phyloP scores from a whole-genome alignment of 2,113 vertebrate genomes.

The Vimba vimba region DNA sequence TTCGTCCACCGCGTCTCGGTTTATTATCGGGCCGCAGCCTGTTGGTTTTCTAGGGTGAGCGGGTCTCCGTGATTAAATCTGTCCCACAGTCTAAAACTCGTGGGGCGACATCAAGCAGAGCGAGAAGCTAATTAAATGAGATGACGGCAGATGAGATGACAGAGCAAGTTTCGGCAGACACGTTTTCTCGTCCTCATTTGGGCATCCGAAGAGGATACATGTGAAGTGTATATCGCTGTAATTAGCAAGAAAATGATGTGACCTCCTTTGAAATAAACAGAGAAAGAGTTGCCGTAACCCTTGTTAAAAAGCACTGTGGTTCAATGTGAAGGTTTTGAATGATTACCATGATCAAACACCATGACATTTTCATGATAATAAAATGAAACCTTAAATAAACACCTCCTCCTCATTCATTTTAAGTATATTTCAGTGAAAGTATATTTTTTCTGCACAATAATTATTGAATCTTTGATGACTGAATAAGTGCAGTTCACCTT shows the following conservation, averaged over 20 bases:
- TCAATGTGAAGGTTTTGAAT: not conserved
- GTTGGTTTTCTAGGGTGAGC: slow-evolving; percentile 32
- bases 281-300: not conserved
- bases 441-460: no score
- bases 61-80: slow-evolving; percentile 51
- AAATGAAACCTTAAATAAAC: no score
- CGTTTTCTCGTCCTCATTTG: slow-evolving; percentile 38
- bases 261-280: slow-evolving; percentile 30
- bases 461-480: no score
- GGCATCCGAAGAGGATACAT: slow-evolving; percentile 16
- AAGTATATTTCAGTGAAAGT: no score
- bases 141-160: slow-evolving; percentile 55
- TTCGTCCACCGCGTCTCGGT: not conserved
- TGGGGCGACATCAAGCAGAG: slow-evolving; percentile 49
- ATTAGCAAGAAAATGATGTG: slow-evolving; percentile 22
- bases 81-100: slow-evolving; percentile 33
- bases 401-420: no score
- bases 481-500: no score
- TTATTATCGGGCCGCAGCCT: not conserved
- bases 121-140: slow-evolving; percentile 57
- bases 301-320: not conserved
- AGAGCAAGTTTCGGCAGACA: slow-evolving; percentile 28
- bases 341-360: not conserved
- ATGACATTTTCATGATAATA: not conserved
- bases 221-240: slow-evolving; percentile 20